Evolutionary conservation across 2,888 invertebrate genomes (phyloP).

Genomic region (Thecocarcelia acutangulata): DNA sequence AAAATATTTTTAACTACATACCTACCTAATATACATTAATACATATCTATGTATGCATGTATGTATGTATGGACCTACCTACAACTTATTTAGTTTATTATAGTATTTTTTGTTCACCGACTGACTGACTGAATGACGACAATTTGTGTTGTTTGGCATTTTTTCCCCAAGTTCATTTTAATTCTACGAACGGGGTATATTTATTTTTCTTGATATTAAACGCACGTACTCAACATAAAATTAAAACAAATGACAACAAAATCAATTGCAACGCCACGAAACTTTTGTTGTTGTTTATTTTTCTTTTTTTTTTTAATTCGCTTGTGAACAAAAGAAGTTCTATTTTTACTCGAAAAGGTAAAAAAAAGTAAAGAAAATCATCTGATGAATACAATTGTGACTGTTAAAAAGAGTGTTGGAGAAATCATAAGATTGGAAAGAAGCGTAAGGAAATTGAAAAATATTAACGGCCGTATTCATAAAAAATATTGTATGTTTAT

Average conservation of each 20-base stretch:
- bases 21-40: background rate
- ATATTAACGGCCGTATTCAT: background rate
- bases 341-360: conserved; percentile 3
- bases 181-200: conserved; percentile 50
- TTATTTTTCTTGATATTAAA: conserved; percentile 32
- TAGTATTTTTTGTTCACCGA: conserved; percentile 38
- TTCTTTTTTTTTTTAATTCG: conserved; percentile 6
- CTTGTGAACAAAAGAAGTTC: conserved; percentile 26
- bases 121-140: too few relatives aligned
- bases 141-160: conserved; percentile 7
- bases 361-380: conserved; percentile 14
- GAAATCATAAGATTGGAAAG: conserved; percentile 12
- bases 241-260: conserved; percentile 53
- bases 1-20: background rate
- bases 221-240: conserved; percentile 60
- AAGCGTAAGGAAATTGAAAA: background rate
- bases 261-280: conserved; percentile 51
- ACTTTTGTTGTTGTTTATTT: too few relatives aligned
- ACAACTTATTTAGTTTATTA: conserved; percentile 27
- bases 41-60: background rate
- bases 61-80: conserved; percentile 7
- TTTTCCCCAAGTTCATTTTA: conserved; percentile 65
- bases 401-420: conserved; percentile 7
- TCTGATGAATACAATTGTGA: conserved; percentile 5
- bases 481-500: too few relatives aligned